Percentiles rank a stretch among this genome's conserved stretches.
phyloP scores from a whole-genome alignment of 2,113 vertebrate species.

The Pachycephala philippinensis region DNA sequence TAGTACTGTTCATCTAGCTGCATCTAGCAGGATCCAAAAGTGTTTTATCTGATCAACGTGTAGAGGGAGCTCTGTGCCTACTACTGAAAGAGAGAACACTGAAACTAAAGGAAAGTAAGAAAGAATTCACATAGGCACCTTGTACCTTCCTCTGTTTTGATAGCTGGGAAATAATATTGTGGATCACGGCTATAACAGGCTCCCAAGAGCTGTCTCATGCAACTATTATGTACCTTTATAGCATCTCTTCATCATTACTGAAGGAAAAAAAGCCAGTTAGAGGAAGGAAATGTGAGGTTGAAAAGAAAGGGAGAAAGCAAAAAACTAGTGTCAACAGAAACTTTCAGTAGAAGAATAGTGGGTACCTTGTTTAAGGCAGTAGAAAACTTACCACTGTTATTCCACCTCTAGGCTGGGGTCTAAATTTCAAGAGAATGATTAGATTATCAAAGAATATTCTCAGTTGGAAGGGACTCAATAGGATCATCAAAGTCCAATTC shows the following conservation, averaged over 20 bases:
- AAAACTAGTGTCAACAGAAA: neutral
- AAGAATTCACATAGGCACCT: neutral
- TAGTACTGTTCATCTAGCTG: conserved; percentile 47
- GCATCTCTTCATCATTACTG: neutral
- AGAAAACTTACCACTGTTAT: neutral
- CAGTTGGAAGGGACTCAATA: neutral
- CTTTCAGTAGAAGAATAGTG: neutral
- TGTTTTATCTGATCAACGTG: neutral
- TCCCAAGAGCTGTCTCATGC: neutral
- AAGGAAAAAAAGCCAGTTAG: neutral
- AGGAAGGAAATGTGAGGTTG: neutral
- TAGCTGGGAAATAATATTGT: neutral
- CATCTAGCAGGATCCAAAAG: conserved; percentile 10
- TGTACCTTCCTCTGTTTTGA: neutral
- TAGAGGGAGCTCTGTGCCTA: conserved; percentile 32
- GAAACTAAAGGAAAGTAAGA: neutral
- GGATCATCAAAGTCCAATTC: neutral
- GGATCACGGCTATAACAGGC: neutral
- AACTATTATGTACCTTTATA: neutral
- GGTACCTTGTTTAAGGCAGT: neutral
- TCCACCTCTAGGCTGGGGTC: neutral
- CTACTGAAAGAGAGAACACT: conserved; percentile 9
- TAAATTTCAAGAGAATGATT: neutral
- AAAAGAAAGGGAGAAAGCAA: neutral
- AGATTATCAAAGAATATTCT: neutral